phyloP scores from a whole-genome alignment of 2,113 vertebrate genomes.

The Penelope pileata region DNA sequence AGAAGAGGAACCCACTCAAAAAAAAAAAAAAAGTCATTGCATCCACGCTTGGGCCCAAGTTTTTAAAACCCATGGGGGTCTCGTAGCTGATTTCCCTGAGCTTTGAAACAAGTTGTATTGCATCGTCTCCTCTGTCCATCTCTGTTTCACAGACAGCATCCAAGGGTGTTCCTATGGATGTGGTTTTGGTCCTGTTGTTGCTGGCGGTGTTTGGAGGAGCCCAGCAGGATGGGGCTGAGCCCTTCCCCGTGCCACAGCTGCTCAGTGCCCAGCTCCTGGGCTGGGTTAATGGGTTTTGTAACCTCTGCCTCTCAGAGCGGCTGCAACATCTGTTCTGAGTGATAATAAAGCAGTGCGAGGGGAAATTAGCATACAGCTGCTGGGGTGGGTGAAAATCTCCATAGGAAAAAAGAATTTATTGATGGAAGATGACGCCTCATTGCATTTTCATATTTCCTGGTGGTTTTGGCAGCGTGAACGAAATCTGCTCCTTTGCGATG shows the following conservation, averaged over 20 bases:
- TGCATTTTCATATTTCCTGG: conserved; percentile 31
- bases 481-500: conserved; percentile 4
- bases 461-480: conserved; percentile 23
- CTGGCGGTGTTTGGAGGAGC: background rate
- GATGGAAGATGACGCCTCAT: conserved; percentile 29
- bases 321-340: conserved; percentile 60
- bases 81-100: background rate
- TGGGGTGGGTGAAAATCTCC: background rate
- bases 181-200: fast-evolving
- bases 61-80: fast-evolving
- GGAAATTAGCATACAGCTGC: conserved; percentile 70
- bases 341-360: conserved; percentile 45
- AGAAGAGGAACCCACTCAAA: background rate
- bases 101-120: background rate
- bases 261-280: background rate
- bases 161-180: fast-evolving
- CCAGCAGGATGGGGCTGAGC: background rate
- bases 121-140: background rate
- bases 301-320: conserved; percentile 48
- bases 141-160: fast-evolving
- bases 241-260: background rate
- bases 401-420: background rate
- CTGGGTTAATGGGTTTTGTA: conserved; percentile 60
- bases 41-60: background rate
- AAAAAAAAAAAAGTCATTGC: background rate